Base-by-base conservation (phyloP, 2,888 invertebrate genomes). In the Ommatoiulus sabulosus region DNA sequence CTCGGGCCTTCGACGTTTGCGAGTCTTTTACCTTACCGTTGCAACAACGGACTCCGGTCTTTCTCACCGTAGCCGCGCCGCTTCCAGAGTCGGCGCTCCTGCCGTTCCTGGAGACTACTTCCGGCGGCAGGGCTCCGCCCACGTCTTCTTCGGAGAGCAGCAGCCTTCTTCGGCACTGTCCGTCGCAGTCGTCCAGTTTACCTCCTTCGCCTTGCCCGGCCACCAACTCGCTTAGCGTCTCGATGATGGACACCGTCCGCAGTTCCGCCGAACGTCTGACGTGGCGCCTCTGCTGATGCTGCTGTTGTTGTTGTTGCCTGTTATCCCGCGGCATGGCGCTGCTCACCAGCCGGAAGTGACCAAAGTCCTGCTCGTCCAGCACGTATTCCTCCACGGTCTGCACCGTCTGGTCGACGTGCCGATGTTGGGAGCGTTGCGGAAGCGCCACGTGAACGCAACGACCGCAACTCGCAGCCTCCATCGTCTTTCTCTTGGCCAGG, bases 151-250 rank as follows among this genome's bases (percentile, higher is more conserved):
- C 72, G 88, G 20, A 43, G 72, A 63, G 17, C 35, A 35, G 35
- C 35, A 0, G 35, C 35, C 43, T 52, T 10, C 24, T 84, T 84
- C 6, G 24, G 46, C 88, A 88, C 35, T 86, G 84, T 3, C 88
- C 88, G 57, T 88, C 88, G 86, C 88, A 88, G 52, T 85, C 88
- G 35, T 84, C 63, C 43, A 43, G 88, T 3, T 24, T 48, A 5
- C 87, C 87, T 0, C 48, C 24, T 86, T 43, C 80, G 12, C 44
- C 84, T 44, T 44, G 35, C 1, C 90, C 90, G 52, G 90, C 90
- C 15, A 91, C 91, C 90, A 92, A 89, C 89, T 92, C 91, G 90
- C 91, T 91, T 10, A 92, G 90, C 15, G 92, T 92, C 89, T 92
- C 92, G 88, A 92, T 91, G 89, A 92, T 92, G 89, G 92, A 92